phyloP scores from a whole-genome alignment of 2,888 invertebrate species.

The Xylota segnis region DNA sequence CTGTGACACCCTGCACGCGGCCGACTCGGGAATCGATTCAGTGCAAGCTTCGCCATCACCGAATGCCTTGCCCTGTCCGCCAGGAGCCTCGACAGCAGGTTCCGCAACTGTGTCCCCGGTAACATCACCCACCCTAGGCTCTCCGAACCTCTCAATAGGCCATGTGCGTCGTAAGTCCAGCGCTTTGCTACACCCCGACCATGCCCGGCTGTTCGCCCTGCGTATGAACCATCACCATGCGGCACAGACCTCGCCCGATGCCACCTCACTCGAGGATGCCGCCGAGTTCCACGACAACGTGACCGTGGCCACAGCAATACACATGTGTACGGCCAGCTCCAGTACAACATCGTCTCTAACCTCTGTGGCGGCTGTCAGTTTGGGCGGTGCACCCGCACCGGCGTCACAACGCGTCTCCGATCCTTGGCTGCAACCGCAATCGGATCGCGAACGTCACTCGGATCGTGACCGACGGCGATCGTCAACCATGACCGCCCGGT shows the following conservation, averaged over 20 bases:
- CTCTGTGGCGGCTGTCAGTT: conserved; percentile 84
- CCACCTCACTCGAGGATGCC: conserved; percentile 84
- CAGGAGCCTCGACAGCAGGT: conserved; percentile 80
- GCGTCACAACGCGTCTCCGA: conserved; percentile 84
- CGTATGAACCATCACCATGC: conserved; percentile 84
- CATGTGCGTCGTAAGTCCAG: conserved; percentile 86
- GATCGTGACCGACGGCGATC: conserved; percentile 86
- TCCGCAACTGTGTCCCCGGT: conserved; percentile 83
- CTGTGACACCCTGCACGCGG: conserved; percentile 85
- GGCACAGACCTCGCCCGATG: conserved; percentile 83
- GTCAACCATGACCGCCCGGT: conserved; percentile 87
- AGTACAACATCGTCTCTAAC: conserved; percentile 87
- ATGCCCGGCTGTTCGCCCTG: conserved; percentile 87
- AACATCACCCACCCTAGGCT: conserved; percentile 83
- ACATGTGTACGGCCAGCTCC: conserved; percentile 85
- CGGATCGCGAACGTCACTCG: conserved; percentile 81
- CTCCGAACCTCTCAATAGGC: conserved; percentile 83
- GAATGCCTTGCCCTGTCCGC: conserved; percentile 83
- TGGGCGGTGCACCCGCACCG: conserved; percentile 82
- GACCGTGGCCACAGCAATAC: conserved; percentile 82
- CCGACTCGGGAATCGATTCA: conserved; percentile 90
- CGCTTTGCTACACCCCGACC: conserved; percentile 88
- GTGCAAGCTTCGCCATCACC: conserved; percentile 88
- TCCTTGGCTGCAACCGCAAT: conserved; percentile 84
- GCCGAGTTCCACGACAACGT: conserved; percentile 84